Percentiles rank a stretch among this genome's conserved stretches.
These are phyloP conservation scores for Hipposideros armiger DNA, from an alignment of 2,113 vertebrate genomes.

Conservation along the genomic window DNA sequence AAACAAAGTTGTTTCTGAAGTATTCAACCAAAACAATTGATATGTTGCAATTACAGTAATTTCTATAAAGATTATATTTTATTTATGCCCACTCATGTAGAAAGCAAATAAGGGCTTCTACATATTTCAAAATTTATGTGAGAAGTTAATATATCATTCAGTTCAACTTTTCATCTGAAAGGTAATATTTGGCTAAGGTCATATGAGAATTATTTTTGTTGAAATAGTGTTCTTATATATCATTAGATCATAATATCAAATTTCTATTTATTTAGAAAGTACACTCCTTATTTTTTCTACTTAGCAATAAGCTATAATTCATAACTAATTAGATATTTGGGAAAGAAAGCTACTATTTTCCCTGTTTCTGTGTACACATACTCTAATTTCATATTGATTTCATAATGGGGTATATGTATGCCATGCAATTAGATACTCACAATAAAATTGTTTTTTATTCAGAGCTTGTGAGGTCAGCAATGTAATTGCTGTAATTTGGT, in stretches of 20 bases:
- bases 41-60: neutral
- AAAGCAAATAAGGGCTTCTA: neutral
- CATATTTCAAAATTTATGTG: neutral
- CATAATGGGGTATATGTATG: neutral
- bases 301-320: neutral
- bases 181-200: neutral
- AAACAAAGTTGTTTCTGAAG: neutral
- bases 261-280: neutral
- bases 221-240: neutral
- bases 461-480: slow-evolving; percentile 16
- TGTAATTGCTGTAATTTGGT: slow-evolving; percentile 30
- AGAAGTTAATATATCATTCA: neutral
- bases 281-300: slow-evolving; percentile 17
- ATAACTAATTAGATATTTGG: neutral
- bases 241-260: neutral
- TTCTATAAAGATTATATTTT: neutral
- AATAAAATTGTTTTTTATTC: slow-evolving; percentile 20
- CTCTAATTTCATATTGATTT: slow-evolving; percentile 59
- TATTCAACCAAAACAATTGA: neutral
- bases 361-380: neutral
- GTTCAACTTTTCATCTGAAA: neutral
- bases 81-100: neutral
- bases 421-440: slow-evolving; percentile 63
- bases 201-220: neutral
- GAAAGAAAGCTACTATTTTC: slow-evolving; percentile 62